Evolutionary conservation across 2,888 invertebrate species (phyloP), one percentile per base, ranked within the genome.

Genomic region (Venustoraphidia nigricollis): DNA sequence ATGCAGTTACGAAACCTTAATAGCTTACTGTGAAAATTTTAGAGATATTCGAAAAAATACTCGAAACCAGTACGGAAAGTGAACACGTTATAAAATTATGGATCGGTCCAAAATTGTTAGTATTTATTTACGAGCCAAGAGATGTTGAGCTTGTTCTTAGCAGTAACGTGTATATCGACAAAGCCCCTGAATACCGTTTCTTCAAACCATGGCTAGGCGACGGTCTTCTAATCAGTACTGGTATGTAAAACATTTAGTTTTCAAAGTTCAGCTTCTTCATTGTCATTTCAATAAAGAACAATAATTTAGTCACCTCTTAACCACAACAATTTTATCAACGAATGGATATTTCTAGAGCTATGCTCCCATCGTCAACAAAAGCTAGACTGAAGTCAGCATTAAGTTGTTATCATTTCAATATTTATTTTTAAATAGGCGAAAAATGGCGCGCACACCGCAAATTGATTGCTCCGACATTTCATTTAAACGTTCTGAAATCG

Each of bases 391-490:
- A 47, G 11, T 40, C 47, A 44, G 17, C 17, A 27, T 35, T 52
- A 54, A n/a, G 17, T 53, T n/a, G 9, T 27, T 27, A 27, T 27
- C 27, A 27, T 27, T 27, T 27, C 17, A 17, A 17, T 17, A 27
- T 27, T 27, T 47, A 44, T 34, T 34, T 51, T 54, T 11, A 37
- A 53, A n/a, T 58, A 84, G 85, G 85, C 60, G 80, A 81, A 57
- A 87, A 86, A 76, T 89, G 89, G 89, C 77, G 84, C 45, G 77
- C 83, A 14, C 88, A 89, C 64, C 78, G 89, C 57, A 88, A 88
- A 69, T 69, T 89, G 55, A 89, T 89, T 55, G 88, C 89, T 9
- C 89, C 89, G 42, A 88, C 88, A 53, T 89, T 89, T 79, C 88
- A 89, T 62, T 71, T 89, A 66, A 89, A 89, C 66, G 86, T 89